A percentile compares a stretch with the other conserved stretches of the same genome.
Conservation (phyloP, 1,140 invertebrate genomes). For the Monochamus saltuarius region DNA sequence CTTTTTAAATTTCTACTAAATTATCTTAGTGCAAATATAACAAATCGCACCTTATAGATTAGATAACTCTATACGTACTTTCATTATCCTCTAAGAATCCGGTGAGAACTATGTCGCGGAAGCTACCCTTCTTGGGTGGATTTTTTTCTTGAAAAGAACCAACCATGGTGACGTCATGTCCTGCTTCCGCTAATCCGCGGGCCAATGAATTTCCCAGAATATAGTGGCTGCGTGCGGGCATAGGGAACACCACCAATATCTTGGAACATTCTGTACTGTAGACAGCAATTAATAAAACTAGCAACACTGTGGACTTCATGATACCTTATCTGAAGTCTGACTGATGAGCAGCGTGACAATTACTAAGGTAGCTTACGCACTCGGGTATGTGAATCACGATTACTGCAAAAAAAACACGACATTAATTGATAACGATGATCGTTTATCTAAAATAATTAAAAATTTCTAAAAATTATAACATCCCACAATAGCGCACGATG, state of each 20-base stretch:
- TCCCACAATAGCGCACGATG: no score
- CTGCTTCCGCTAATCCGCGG: constrained; percentile 56
- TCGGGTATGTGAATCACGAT: no score
- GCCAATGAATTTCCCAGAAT: constrained; percentile 57
- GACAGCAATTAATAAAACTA: not conserved
- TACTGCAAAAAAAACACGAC: no score
- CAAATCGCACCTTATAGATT: no score
- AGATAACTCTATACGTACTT: not conserved
- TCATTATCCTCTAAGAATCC: not conserved
- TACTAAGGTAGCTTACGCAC: no score
- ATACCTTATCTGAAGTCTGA: no score
- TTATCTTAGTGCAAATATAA: no score
- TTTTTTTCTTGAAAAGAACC: constrained; percentile 55
- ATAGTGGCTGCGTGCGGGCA: constrained; percentile 55
- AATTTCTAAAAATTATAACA: no score
- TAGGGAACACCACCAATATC: constrained; percentile 22
- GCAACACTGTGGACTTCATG: not conserved
- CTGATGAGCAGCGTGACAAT: no score
- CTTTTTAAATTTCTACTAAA: no score
- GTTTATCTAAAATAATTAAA: no score
- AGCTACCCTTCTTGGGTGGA: constrained; percentile 39
- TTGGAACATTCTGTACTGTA: constrained; percentile 2
- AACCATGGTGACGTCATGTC: constrained; percentile 61
- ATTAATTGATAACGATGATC: no score
- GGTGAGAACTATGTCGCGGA: constrained; percentile 21